Evolutionary conservation across 2,113 vertebrate species (phyloP).

Genomic region (Amia ocellicauda): DNA sequence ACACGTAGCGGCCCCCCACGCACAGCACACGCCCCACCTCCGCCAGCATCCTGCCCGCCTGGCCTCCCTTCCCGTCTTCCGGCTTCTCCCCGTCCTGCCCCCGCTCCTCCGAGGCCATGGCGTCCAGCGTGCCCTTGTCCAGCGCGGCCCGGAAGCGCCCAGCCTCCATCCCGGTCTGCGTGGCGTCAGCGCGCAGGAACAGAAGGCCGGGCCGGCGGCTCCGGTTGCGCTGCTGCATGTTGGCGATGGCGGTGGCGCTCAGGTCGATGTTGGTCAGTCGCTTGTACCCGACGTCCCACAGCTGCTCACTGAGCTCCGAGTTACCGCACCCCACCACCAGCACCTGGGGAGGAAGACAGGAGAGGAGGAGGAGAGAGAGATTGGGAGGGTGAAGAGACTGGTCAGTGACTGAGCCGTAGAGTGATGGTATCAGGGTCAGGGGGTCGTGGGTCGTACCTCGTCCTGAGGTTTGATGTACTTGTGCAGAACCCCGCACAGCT

Average conservation of each 20-base stretch:
- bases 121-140: constrained; percentile 94
- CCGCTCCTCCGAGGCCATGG: constrained; percentile 73
- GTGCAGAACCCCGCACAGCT: constrained; percentile 80
- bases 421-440: too few relatives aligned
- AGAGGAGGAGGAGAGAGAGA: not conserved
- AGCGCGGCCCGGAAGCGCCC: constrained; percentile 79
- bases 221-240: constrained; percentile 82
- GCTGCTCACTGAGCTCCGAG: constrained; percentile 91
- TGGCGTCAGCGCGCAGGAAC: constrained; percentile 83
- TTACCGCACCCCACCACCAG: constrained; percentile 96
- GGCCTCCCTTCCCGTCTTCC: constrained; percentile 51
- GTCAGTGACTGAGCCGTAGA: too few relatives aligned
- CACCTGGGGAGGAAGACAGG: constrained; percentile 62
- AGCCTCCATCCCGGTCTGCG: constrained; percentile 77
- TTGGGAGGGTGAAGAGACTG: fast-evolving
- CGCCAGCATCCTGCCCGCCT: constrained; percentile 75
- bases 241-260: constrained; percentile 76
- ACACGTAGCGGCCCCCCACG: constrained; percentile 87
- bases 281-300: constrained; percentile 84
- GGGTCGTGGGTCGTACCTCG: too few relatives aligned
- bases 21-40: constrained; percentile 83
- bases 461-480: constrained; percentile 88
- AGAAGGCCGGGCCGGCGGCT: constrained; percentile 70
- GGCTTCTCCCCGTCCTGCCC: constrained; percentile 61
- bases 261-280: constrained; percentile 88